A percentile compares a stretch with the other conserved stretches of the same genome.
Evolutionary conservation across 2,888 invertebrate species (phyloP).

Genomic region (Pseudanteris insignis): DNA sequence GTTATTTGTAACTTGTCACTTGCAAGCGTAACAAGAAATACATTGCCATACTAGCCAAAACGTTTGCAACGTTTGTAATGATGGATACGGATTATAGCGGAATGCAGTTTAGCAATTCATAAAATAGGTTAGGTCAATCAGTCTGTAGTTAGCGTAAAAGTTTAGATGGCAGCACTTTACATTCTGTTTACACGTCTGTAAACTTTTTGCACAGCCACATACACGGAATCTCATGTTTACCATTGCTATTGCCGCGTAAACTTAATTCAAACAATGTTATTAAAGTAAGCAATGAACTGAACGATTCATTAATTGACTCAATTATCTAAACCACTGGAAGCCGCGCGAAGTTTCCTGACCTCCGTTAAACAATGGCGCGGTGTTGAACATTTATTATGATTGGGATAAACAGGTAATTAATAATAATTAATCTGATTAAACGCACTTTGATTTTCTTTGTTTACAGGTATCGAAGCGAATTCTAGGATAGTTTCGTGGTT

Average conservation of each 20-base stretch:
- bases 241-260: no score
- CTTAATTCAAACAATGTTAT: no score
- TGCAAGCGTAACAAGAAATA: no score
- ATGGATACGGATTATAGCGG: no score
- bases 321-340: background rate
- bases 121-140: background rate
- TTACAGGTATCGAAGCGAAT: no score
- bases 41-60: no score
- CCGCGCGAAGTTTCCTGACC: constrained; percentile 12
- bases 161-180: constrained; percentile 14
- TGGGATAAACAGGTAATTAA: constrained; percentile 9
- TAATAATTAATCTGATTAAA: no score
- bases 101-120: no score
- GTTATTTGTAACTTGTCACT: no score
- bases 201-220: background rate
- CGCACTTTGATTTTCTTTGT: background rate
- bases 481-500: background rate
- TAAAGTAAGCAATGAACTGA: background rate
- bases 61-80: no score
- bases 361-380: constrained; percentile 17
- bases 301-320: background rate
- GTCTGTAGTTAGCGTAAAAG: background rate
- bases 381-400: background rate
- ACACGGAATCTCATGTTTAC: background rate
- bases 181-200: background rate